A percentile compares a stretch with the other conserved stretches of the same genome.
phyloP scores from a whole-genome alignment of 2,888 invertebrate species.

The Tinea trinotella region DNA sequence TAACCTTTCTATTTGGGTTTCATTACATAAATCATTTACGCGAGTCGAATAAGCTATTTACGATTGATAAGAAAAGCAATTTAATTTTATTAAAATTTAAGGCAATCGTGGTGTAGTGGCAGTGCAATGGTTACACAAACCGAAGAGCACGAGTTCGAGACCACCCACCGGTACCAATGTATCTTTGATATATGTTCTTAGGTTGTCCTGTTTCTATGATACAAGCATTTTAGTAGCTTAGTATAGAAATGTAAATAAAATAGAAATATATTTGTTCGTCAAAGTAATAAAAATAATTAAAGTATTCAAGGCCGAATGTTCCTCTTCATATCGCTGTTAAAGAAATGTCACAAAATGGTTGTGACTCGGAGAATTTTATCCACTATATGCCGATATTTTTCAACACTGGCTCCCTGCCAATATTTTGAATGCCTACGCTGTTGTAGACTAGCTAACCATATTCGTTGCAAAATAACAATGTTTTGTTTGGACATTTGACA shows the following conservation, averaged over 20 bases:
- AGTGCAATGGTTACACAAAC: too few species aligned
- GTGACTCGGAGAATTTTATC: constrained; percentile 10
- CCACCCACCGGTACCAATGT: too few species aligned
- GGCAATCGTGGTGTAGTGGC: too few species aligned
- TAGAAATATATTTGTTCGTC: background rate
- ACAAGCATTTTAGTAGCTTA: too few species aligned
- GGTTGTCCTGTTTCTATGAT: too few species aligned
- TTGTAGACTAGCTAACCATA: constrained; percentile 18
- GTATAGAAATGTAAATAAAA: too few species aligned
- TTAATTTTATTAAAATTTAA: too few species aligned
- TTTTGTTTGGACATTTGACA: constrained; percentile 19
- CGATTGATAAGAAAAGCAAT: background rate
- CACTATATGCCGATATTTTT: constrained; percentile 15
- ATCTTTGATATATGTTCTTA: too few species aligned
- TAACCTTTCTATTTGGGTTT: background rate
- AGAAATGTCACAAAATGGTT: constrained; percentile 17
- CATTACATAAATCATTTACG: background rate
- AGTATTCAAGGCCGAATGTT: background rate
- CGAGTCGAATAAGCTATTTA: background rate
- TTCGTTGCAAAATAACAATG: constrained; percentile 16
- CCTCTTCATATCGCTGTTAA: background rate
- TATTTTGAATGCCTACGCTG: constrained; percentile 18
- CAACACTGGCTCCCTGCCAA: constrained; percentile 16
- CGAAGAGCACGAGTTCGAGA: too few species aligned
- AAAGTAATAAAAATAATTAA: background rate